Evolutionary conservation across 2,888 invertebrate genomes (phyloP).

Genomic region (Gisinianus flammeolus): DNA sequence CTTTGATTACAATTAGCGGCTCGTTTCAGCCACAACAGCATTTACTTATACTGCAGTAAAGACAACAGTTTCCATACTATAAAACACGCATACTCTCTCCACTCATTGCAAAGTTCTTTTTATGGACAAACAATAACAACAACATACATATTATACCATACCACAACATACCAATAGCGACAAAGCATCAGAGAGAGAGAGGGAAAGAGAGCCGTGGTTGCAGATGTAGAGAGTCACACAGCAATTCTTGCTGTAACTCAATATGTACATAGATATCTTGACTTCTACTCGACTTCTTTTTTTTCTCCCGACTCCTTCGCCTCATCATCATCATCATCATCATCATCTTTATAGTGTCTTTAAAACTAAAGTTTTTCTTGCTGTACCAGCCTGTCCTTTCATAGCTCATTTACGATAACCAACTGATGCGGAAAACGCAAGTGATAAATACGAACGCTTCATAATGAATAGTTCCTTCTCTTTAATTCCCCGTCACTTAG

Average conservation of each 20-base stretch:
- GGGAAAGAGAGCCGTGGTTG: not conserved
- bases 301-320: not conserved
- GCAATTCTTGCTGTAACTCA: not conserved
- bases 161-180: not conserved
- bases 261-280: not conserved
- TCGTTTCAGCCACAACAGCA: slow-evolving; percentile 42
- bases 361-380: slow-evolving; percentile 20
- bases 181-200: not conserved
- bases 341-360: slow-evolving; percentile 24
- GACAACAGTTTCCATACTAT: not conserved
- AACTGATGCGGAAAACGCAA: slow-evolving; percentile 15
- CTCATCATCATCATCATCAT: slow-evolving; percentile 31
- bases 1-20: slow-evolving; percentile 46
- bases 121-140: not conserved
- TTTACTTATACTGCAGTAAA: slow-evolving; percentile 28
- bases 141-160: not conserved
- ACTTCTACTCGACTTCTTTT: not conserved
- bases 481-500: slow-evolving; percentile 30
- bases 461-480: slow-evolving; percentile 34
- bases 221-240: not conserved
- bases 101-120: not conserved
- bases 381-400: slow-evolving; percentile 7
- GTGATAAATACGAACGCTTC: slow-evolving; percentile 32
- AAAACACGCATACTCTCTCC: not conserved
- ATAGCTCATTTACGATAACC: slow-evolving; percentile 32